phyloP scores from a whole-genome alignment of 2,113 vertebrate genomes.

The Rhagologus leucostigma region DNA sequence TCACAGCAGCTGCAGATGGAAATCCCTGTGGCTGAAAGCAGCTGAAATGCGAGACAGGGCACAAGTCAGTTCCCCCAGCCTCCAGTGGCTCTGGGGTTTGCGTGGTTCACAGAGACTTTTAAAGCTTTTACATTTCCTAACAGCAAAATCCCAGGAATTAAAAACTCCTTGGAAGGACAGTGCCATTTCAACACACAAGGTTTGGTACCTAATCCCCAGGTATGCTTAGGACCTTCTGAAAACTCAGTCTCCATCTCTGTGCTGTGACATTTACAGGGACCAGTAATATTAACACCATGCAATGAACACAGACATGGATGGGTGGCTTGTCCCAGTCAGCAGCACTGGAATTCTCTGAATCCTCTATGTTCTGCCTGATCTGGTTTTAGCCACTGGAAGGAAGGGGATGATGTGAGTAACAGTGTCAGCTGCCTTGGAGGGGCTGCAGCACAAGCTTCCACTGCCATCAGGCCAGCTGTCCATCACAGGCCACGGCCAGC shows the following conservation, averaged over 20 bases:
- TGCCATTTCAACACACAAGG: fast-evolving
- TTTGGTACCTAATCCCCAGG: background rate
- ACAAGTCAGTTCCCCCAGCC: background rate
- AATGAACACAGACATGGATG: background rate
- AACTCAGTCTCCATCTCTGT: background rate
- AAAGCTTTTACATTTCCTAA: background rate
- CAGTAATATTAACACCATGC: fast-evolving
- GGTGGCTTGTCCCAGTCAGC: background rate
- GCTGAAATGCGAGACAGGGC: background rate
- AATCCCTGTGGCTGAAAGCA: background rate
- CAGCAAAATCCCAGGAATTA: background rate
- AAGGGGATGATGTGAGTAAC: background rate
- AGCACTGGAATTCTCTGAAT: background rate
- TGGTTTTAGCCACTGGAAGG: background rate
- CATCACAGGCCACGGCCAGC: background rate
- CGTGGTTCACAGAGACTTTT: background rate
- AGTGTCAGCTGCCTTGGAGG: background rate
- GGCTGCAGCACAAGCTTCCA: background rate
- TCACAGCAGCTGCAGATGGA: background rate
- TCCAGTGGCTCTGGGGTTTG: background rate
- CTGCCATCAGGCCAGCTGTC: background rate
- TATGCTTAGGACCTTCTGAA: background rate
- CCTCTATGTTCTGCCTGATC: background rate
- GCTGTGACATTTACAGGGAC: background rate
- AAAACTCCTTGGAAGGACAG: background rate